Evolutionary conservation across 2,888 invertebrate genomes (phyloP), one percentile per base, ranked within the genome.

Genomic region (Cheilosia urbana): DNA sequence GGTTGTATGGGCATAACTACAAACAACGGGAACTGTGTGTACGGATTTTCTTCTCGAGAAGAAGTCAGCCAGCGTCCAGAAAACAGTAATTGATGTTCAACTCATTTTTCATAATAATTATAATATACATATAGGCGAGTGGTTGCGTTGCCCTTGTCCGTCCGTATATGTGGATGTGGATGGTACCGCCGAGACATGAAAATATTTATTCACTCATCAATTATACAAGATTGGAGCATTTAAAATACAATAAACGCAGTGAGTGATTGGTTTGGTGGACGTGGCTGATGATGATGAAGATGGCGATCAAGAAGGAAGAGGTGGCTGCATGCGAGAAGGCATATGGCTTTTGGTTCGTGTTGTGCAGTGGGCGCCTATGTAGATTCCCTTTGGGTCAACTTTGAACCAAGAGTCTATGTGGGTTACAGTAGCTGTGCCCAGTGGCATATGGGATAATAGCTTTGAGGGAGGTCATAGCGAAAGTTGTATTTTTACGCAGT

Each of bases 151-250:
- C 53, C 58, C 58, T 80, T 63, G 34, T 27, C 34, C 24, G n/a
- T 49, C 24, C 45, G 34, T n/a, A 42, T n/a, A 42, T 42, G 13
- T 42, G n/a, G 15, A 42, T 42, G 13, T 42, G n/a, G 15, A n/a
- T n/a, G 6, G 45, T 47, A 47, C 17, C 19, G 13, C 30, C 49
- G 68, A 51, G 65, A 66, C 84, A 80, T 62, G 76, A 49, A 85
- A 81, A 85, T 85, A 85, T 85, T 85, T 85, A 85, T 81, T 76
- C 85, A 81, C 85, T 81, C 81, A 85, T 85, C 81, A 85, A 85
- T 85, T 85, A 85, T 71, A 76, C 58, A 55, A 81, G 85, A 85
- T 85, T 71, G 85, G 81, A 80, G 81, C 85, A 81, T 85, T 85
- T 85, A 85, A 85, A 85, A 85, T 62, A 81, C 85, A 85, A 85